A percentile compares a stretch with the other conserved stretches of the same genome.
These are phyloP conservation scores for Caenorhabditis angaria DNA, from an alignment of 2,888 invertebrate species.

Conservation along the genomic window DNA sequence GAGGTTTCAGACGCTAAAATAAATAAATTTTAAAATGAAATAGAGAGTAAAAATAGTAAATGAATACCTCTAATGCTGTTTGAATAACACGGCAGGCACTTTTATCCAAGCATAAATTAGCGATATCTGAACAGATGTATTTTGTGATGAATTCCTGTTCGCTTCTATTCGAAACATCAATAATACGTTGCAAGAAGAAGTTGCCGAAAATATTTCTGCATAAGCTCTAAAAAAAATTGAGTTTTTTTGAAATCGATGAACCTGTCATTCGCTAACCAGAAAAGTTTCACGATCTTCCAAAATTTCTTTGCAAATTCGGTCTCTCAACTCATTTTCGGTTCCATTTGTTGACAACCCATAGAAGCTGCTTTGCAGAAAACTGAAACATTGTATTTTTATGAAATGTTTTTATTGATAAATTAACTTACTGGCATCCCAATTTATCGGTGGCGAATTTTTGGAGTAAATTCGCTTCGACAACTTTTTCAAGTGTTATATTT, in stretches of 20 bases:
- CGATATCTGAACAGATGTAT: constrained; percentile 25
- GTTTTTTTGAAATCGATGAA: not conserved
- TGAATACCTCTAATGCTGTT: constrained; percentile 50
- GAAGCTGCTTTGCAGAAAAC: constrained; percentile 25
- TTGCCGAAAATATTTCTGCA: constrained; percentile 50
- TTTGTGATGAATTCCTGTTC: constrained; percentile 37
- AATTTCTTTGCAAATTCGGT: constrained; percentile 20
- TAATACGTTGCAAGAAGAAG: constrained; percentile 48
- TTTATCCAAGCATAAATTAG: constrained; percentile 49
- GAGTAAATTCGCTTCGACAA: constrained; percentile 38
- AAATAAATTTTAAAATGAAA: not conserved
- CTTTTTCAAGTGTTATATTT: constrained; percentile 28
- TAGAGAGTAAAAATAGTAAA: too few species aligned
- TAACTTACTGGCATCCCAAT: constrained; percentile 48
- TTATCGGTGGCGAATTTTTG: constrained; percentile 46
- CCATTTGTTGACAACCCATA: constrained; percentile 15
- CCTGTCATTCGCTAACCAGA: constrained; percentile 1
- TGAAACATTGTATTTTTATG: too few species aligned
- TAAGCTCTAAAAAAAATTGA: constrained; percentile 26
- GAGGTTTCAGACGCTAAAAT: constrained; percentile 23
- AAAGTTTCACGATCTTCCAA: constrained; percentile 7
- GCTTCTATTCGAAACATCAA: constrained; percentile 23
- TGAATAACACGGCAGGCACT: constrained; percentile 65
- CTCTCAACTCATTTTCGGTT: constrained; percentile 13
- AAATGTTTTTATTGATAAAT: too few species aligned